phyloP scores from a whole-genome alignment of 64 coral and sea anemone genomes.

The Porites australiensis region DNA sequence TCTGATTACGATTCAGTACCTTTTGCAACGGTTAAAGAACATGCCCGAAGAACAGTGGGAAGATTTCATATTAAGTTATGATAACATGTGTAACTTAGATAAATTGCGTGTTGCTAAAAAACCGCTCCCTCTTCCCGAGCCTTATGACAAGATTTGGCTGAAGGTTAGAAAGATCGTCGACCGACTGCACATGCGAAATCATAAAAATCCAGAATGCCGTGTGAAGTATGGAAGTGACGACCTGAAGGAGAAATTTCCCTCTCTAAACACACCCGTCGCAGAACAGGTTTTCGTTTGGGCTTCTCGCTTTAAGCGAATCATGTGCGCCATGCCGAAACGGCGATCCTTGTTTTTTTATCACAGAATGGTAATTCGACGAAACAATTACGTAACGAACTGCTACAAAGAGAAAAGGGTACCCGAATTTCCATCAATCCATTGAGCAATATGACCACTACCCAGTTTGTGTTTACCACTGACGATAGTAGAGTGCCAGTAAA shows the following conservation, averaged over 20 bases:
- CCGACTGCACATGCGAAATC: conserved; percentile 21
- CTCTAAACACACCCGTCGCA: conserved; percentile 43
- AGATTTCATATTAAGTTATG: no score
- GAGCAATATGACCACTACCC: no score
- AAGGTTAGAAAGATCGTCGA: conserved; percentile 25
- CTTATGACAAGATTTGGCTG: conserved; percentile 7
- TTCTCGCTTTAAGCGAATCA: conserved; percentile 44
- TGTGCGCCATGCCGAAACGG: conserved; percentile 50
- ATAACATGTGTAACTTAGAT: no score
- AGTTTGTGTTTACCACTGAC: no score
- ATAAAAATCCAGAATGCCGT: conserved; percentile 48
- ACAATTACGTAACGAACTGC: conserved; percentile 18
- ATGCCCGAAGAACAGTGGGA: no score
- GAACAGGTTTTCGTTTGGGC: conserved; percentile 55
- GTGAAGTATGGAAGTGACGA: conserved; percentile 7
- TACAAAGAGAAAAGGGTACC: conserved; percentile 24
- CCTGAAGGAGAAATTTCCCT: not conserved
- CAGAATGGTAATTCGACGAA: conserved; percentile 46
- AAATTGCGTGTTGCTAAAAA: not conserved
- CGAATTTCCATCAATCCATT: no score
- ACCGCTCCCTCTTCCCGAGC: conserved; percentile 4
- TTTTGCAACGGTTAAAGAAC: no score
- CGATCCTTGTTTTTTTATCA: conserved; percentile 50
- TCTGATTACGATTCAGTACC: no score
- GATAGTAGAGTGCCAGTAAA: no score